These are phyloP conservation scores for Gonioctena quinquepunctata DNA, from an alignment of 1,140 invertebrate species.

Conservation along the genomic window DNA sequence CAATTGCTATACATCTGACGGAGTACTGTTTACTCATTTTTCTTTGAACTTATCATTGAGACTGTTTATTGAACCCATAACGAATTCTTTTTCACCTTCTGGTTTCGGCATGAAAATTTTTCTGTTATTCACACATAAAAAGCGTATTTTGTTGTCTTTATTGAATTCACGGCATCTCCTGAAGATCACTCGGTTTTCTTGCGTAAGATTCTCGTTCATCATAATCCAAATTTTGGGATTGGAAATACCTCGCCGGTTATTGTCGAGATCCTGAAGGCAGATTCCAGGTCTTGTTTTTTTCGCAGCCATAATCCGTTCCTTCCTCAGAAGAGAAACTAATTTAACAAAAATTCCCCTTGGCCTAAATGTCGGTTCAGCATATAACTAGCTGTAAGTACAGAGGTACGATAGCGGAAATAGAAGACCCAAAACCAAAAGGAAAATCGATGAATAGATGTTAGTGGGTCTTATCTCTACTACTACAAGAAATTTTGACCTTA, in stretches of 20 bases:
- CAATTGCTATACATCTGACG: background rate
- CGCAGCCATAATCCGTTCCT: no score
- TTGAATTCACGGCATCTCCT: background rate
- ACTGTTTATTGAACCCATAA: background rate
- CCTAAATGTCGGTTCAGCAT: no score
- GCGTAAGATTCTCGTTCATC: background rate
- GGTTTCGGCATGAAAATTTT: background rate
- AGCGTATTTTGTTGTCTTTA: background rate
- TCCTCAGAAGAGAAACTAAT: background rate
- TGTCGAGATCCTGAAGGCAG: no score
- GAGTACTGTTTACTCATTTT: background rate
- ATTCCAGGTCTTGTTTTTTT: no score
- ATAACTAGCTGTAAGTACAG: no score
- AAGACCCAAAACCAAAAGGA: no score
- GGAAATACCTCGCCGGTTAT: no score
- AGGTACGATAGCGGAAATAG: no score
- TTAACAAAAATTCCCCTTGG: background rate
- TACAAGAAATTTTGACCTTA: no score
- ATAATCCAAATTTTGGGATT: background rate
- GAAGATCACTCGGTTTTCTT: background rate
- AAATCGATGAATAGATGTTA: no score
- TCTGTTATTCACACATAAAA: no score
- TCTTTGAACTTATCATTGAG: background rate
- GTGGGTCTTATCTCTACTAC: no score
- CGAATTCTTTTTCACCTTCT: background rate